These are phyloP conservation scores for Anas platyrhynchos DNA, from an alignment of 2,113 vertebrate species.

Conservation along the genomic window DNA sequence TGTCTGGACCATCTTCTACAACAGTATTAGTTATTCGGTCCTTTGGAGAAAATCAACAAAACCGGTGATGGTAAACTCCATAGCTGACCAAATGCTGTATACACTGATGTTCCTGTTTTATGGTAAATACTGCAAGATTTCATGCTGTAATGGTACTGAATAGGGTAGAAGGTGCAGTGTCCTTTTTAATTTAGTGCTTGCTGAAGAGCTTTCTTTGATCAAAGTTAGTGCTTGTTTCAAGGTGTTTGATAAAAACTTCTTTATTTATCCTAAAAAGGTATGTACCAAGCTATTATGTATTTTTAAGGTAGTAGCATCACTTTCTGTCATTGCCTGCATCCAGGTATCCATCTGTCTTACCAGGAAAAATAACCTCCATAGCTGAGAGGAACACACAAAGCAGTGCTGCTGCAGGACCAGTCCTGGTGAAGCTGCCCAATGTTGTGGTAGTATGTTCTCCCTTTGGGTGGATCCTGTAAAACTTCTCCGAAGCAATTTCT, in stretches of 20 bases:
- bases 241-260: not conserved
- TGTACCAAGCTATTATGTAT: not conserved
- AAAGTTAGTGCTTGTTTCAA: not conserved
- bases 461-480: not conserved
- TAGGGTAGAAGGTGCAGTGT: not conserved
- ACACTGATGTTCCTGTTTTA: not conserved
- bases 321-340: not conserved
- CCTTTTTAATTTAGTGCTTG: not conserved
- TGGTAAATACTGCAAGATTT: not conserved
- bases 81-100: not conserved
- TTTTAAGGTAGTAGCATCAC: not conserved
- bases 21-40: not conserved
- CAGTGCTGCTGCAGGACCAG: not conserved
- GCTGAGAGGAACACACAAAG: not conserved
- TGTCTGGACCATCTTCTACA: not conserved
- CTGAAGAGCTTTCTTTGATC: not conserved
- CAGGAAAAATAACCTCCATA: not conserved
- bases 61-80: not conserved
- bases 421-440: not conserved
- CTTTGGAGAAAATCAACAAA: not conserved
- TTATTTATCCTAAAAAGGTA: not conserved
- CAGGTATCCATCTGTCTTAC: not conserved
- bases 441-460: not conserved
- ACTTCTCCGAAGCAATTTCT: not conserved
- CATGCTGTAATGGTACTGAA: not conserved